Evolutionary conservation across 92 coral and sea anemone genomes (phyloP), one percentile per base, ranked within the genome.

Genomic region (Ricordea florida): DNA sequence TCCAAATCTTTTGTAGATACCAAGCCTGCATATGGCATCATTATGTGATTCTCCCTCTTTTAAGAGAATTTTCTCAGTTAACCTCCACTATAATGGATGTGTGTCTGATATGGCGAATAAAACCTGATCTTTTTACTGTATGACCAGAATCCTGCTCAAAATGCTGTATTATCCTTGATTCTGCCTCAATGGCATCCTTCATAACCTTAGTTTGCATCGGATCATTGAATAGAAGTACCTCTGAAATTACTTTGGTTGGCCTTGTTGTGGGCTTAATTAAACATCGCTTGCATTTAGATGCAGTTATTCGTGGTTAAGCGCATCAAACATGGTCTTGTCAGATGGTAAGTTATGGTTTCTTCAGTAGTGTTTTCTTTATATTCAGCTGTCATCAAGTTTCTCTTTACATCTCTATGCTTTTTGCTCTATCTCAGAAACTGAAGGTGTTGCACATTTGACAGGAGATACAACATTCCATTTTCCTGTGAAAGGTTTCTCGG

Each of bases 131-230:
- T 13, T 8, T 36, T 14, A 84, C 85, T 56, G 47, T 48, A 33
- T 70, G 45, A 35, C 90, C 85, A 48, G 90, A 68, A 62, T 84
- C 81, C 10, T 76, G 28, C 28, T 30, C 71, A 57, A 84, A 84
- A 14, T 5, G 38, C 26, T 60, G 20, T 2, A 84, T 59, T 29
- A 77, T 84, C 35, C 29, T 26, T 31, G 89, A 66, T 43, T 84
- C 89, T 40, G 32, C 47, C 33, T 78, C 90, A 25, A 85, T 78
- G 10, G 81, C 90, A 47, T 85, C 90, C 64, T 62, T 85, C 90
- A 85, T 85, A 11, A 67, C 66, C 14, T 38, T 78, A 16, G 85
- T 78, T 44, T 78, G 90, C 17, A 67, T 57, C 25, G 36, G 74
- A 32, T 64, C 23, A 5, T 51, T 34, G 38, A 74, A 82, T 30